These are phyloP conservation scores for Bombus picipes DNA, from an alignment of 1,140 invertebrate species.

Conservation along the genomic window DNA sequence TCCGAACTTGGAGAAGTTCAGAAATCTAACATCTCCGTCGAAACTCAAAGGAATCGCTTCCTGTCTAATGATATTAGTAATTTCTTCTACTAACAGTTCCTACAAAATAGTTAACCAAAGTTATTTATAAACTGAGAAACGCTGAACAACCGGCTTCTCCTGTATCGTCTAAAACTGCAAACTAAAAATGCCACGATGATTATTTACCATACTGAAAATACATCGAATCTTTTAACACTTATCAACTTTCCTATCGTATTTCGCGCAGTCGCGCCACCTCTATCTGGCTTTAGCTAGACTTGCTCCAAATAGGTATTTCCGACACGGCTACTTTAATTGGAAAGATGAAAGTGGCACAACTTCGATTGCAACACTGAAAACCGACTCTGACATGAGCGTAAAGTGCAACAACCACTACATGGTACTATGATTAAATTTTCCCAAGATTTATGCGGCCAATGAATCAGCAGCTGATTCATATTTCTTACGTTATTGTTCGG, in stretches of 20 bases:
- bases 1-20: conserved; percentile 86
- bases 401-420: conserved; percentile 20
- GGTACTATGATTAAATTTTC: conserved; percentile 23
- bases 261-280: background rate
- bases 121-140: background rate
- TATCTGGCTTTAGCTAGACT: no score
- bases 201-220: background rate
- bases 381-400: conserved; percentile 16
- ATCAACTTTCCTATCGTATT: background rate
- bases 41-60: conserved; percentile 85
- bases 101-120: conserved; percentile 67
- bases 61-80: conserved; percentile 83
- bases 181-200: conserved; percentile 9
- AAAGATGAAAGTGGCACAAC: conserved; percentile 20
- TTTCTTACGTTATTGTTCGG: conserved; percentile 3
- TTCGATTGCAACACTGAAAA: conserved; percentile 49
- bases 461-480: conserved; percentile 29
- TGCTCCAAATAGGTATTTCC: conserved; percentile 14
- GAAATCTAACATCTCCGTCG: conserved; percentile 86
- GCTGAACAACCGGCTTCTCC: no score
- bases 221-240: conserved; percentile 16
- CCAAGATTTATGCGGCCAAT: conserved; percentile 29
- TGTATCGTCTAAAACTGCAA: background rate
- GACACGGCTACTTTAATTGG: background rate
- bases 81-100: conserved; percentile 84